Conservation (phyloP, 1,140 invertebrate genomes). For the Coelopa frigida region DNA sequence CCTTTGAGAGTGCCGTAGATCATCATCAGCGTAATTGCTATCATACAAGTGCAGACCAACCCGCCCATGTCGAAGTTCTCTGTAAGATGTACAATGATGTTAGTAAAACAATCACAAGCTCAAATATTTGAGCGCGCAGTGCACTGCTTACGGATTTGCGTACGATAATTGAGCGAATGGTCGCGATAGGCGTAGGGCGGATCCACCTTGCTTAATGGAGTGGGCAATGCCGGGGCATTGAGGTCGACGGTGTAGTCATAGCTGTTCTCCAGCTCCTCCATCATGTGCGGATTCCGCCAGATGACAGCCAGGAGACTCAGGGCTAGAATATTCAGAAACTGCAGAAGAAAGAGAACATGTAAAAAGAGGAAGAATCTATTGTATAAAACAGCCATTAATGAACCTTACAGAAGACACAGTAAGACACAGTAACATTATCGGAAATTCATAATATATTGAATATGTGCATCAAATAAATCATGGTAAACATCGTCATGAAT, state of each 20-base stretch:
- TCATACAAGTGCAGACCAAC: constrained; percentile 68
- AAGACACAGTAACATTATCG: no score
- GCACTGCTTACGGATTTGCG: constrained; percentile 47
- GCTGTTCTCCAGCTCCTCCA: constrained; percentile 49
- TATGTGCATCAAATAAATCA: no score
- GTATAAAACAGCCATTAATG: background rate
- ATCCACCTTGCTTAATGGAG: constrained; percentile 60
- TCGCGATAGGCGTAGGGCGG: constrained; percentile 55
- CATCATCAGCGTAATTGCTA: constrained; percentile 71
- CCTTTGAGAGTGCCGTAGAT: constrained; percentile 75
- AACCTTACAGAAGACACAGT: background rate
- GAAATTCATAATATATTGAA: no score
- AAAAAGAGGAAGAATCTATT: background rate
- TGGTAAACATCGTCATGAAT: no score
- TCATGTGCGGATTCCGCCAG: constrained; percentile 59
- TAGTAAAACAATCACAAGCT: background rate
- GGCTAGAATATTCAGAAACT: constrained; percentile 66
- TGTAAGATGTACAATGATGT: constrained; percentile 45
- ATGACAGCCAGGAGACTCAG: constrained; percentile 64
- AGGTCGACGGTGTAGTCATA: constrained; percentile 44
- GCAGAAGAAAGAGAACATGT: constrained; percentile 21
- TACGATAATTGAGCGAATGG: constrained; percentile 54
- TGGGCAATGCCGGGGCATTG: constrained; percentile 51
- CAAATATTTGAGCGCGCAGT: no score
- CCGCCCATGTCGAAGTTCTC: constrained; percentile 73